Percentiles rank a stretch among this genome's conserved stretches.
Evolutionary conservation across 2,888 invertebrate genomes (phyloP).

Genomic region (Thera britannica): DNA sequence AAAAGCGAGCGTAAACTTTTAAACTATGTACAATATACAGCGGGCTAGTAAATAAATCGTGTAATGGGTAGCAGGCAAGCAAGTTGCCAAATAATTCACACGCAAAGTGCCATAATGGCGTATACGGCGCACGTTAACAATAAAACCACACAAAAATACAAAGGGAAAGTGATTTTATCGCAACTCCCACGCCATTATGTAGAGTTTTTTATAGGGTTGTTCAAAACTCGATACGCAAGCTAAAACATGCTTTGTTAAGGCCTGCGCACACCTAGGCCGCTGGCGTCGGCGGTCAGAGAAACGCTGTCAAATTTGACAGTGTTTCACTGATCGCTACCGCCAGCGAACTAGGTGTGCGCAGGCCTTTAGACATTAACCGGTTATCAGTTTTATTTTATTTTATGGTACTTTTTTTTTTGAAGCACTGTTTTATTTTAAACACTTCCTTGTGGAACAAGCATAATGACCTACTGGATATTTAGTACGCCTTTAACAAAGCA

Average conservation of each 20-base stretch:
- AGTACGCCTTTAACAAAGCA: too few relatives aligned
- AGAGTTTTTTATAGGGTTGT: conserved; percentile 23
- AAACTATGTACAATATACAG: conserved; percentile 38
- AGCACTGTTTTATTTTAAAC: too few relatives aligned
- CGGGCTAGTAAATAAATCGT: conserved; percentile 65
- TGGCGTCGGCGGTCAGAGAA: too few relatives aligned
- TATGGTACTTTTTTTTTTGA: not conserved
- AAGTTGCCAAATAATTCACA: conserved; percentile 78
- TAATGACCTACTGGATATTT: too few relatives aligned
- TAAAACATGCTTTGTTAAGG: conserved; percentile 22
- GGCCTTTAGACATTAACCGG: conserved; percentile 1
- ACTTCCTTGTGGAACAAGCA: too few relatives aligned
- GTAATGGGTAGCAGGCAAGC: conserved; percentile 63
- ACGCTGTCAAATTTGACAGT: too few relatives aligned
- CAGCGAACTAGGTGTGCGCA: too few relatives aligned
- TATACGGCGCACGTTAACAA: conserved; percentile 69
- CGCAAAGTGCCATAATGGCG: conserved; percentile 70
- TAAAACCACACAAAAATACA: conserved; percentile 71
- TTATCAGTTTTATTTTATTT: conserved; percentile 7
- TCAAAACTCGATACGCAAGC: conserved; percentile 7
- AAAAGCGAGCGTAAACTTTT: conserved; percentile 19
- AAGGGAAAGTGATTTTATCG: conserved; percentile 61
- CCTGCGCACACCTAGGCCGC: too few relatives aligned
- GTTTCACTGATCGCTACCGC: too few relatives aligned
- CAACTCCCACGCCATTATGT: conserved; percentile 28